Conservation (phyloP, 2,797 vertebrate species). For the Australoheros facetus region DNA sequence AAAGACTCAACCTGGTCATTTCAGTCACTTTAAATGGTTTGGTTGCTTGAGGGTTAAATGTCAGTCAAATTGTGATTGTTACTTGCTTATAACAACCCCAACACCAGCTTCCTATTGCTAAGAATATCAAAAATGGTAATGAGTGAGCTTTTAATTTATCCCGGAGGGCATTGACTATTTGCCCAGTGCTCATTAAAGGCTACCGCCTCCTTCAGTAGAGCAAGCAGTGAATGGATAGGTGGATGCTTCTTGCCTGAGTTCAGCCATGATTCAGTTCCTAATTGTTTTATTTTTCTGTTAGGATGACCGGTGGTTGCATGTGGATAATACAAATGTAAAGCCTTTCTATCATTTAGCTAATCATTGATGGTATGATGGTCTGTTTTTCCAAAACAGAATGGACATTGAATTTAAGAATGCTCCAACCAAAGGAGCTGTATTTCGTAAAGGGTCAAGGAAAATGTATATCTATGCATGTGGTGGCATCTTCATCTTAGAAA, state of each 20-base stretch:
- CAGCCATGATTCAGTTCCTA: background rate
- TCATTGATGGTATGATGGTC: background rate
- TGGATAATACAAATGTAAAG: background rate
- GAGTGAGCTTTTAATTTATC: background rate
- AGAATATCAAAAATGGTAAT: background rate
- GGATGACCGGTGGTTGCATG: too few relatives aligned
- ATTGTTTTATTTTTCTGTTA: too few relatives aligned
- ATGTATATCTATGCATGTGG: background rate
- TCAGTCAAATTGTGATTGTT: slow-evolving; percentile 7
- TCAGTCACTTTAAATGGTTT: background rate
- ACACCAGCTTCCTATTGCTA: background rate
- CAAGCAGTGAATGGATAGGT: background rate
- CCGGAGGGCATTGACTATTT: background rate
- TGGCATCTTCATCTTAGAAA: slow-evolving; percentile 7
- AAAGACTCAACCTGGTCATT: background rate
- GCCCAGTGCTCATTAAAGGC: background rate
- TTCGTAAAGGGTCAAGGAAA: background rate
- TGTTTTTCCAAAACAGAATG: background rate
- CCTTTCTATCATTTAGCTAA: background rate
- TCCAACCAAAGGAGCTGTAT: background rate
- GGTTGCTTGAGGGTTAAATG: background rate
- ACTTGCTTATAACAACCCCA: background rate
- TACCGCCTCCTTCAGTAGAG: background rate
- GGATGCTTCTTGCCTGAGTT: background rate
- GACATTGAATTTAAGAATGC: background rate